Conservation (phyloP, 2,888 invertebrate genomes). For the Blera fallax region DNA sequence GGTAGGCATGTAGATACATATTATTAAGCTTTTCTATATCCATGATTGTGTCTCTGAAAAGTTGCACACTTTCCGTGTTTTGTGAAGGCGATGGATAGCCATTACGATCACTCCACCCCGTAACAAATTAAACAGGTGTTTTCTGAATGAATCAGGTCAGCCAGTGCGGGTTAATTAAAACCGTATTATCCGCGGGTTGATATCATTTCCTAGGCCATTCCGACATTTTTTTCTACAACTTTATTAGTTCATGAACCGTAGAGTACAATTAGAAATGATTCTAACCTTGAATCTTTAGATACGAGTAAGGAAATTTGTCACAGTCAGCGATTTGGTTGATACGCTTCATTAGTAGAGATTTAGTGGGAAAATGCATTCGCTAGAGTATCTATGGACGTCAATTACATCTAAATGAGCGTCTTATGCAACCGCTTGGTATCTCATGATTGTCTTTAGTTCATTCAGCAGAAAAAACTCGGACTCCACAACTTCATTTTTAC, state of each 20-base stretch:
- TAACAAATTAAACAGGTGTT: conserved; percentile 23
- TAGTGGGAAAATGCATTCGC: neutral
- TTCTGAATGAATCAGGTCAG: conserved; percentile 20
- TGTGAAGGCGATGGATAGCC: neutral
- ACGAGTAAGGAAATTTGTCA: neutral
- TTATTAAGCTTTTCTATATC: no score
- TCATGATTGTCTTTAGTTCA: neutral
- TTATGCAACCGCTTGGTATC: neutral
- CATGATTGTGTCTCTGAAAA: neutral
- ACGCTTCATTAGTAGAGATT: neutral
- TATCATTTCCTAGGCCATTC: conserved; percentile 17
- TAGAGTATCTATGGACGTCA: neutral
- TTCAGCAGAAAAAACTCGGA: neutral
- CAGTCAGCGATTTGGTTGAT: neutral
- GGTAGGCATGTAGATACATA: neutral
- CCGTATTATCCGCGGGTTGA: conserved; percentile 2
- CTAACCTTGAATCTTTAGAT: conserved; percentile 3
- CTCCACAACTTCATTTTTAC: neutral
- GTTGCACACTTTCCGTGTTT: neutral
- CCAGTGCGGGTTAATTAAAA: conserved; percentile 24
- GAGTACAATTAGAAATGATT: neutral
- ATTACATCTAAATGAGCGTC: neutral
- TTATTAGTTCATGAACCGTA: neutral
- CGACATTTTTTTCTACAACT: neutral
- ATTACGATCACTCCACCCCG: neutral